Evolutionary conservation across 1,140 invertebrate species (phyloP).

Genomic region (Zaprionus gabonicus): DNA sequence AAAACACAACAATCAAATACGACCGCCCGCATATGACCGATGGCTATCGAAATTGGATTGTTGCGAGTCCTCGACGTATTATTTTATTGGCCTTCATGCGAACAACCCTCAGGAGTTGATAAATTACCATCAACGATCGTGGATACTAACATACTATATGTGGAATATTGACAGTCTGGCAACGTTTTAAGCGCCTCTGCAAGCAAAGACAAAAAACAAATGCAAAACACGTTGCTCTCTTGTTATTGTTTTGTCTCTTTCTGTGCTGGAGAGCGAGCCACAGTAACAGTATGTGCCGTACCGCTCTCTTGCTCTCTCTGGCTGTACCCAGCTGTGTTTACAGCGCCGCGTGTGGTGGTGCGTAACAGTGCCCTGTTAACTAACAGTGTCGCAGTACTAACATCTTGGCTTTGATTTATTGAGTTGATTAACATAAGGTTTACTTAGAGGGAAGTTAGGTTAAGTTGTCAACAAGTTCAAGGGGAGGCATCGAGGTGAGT

Average conservation of each 20-base stretch:
- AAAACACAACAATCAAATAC: constrained; percentile 39
- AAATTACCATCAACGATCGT: constrained; percentile 49
- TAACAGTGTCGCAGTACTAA: constrained; percentile 23
- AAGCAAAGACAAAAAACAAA: constrained; percentile 41
- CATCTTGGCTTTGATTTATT: constrained; percentile 20
- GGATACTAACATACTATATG: neutral
- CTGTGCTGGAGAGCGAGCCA: constrained; percentile 34
- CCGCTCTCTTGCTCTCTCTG: neutral
- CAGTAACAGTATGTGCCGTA: constrained; percentile 33
- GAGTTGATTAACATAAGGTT: constrained; percentile 22
- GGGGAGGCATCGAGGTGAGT: too few species aligned
- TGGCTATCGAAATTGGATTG: constrained; percentile 60
- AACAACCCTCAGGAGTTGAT: constrained; percentile 36
- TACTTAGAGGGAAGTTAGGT: constrained; percentile 25
- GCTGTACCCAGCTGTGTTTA: constrained; percentile 40
- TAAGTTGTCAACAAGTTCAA: neutral
- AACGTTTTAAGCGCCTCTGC: constrained; percentile 48
- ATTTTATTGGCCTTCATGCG: constrained; percentile 49
- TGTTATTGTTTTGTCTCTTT: constrained; percentile 51
- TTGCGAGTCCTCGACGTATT: constrained; percentile 29
- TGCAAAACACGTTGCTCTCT: constrained; percentile 27
- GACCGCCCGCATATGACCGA: constrained; percentile 62
- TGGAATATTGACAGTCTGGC: constrained; percentile 37
- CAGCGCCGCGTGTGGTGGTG: constrained; percentile 62
- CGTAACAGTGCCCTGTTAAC: constrained; percentile 45